Base-by-base conservation (phyloP, 2,888 invertebrate species). In the Ormyrus rosae region DNA sequence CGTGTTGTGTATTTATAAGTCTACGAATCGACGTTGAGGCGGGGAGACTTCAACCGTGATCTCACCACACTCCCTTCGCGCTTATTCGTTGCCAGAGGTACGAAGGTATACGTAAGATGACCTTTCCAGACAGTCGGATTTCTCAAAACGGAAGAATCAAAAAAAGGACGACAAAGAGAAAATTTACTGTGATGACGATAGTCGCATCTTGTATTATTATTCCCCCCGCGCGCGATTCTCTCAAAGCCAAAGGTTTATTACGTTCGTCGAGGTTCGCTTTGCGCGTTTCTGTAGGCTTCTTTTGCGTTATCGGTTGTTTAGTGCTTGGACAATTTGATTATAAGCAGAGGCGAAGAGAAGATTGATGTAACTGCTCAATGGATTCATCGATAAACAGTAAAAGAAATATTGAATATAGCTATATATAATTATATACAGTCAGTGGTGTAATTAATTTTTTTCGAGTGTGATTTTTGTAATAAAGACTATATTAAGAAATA, bases 41-140 rank as follows among this genome's bases (percentile, higher is more conserved):
- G 13, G 64, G 64, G 50, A 51, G 68, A 55, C 46, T 55, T 67
- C 19, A 67, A 61, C 46, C 46, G 48, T 4, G 11, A 51, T 13
- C 48, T 13, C 13, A 34, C 34, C 53, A 10, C 8, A n/a, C 65
- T 10, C 56, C 48, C 56, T 56, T 64, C 50, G n/a, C 48, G 63
- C 56, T 56, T 34, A 34, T 73, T 78, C 73, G 61, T 55, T 56
- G 53, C 13, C 68, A 73, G 58, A 74, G 79, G 74, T 79, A 79
- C 74, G 79, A 61, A 58, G 73, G 79, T 79, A 79, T 79, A 79
- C 79, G 79, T 69, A 72, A 73, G 51, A 73, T 55, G 68, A 73
- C 19, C 63, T 78, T 72, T 60, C 55, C 50, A 65, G 46, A 13
- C 58, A 61, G 46, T 58, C 48, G 48, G 19, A 60, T 55, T 70